Evolutionary conservation across 2,113 vertebrate genomes (phyloP).

Genomic region (Origma solitaria): DNA sequence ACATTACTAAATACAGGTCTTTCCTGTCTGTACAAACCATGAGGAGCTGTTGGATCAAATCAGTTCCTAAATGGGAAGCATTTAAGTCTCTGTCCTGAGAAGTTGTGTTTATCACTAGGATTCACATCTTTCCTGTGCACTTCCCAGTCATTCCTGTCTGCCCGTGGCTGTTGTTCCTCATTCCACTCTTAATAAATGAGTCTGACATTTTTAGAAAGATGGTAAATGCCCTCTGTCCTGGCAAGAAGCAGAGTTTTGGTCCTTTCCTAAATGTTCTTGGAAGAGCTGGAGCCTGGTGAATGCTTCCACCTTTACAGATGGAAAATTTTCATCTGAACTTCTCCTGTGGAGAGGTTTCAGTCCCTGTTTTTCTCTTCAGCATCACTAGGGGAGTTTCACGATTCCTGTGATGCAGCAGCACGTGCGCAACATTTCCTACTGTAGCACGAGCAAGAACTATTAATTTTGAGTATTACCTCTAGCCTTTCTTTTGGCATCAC

Average conservation of each 20-base stretch:
- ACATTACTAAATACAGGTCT: not conserved
- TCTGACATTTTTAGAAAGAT: not conserved
- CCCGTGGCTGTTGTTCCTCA: not conserved
- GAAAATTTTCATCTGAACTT: not conserved
- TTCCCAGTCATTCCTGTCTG: not conserved
- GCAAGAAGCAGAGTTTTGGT: not conserved
- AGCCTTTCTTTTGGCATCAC: not conserved
- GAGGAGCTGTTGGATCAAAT: not conserved
- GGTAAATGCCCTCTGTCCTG: not conserved
- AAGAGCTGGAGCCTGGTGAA: not conserved
- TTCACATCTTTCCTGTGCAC: not conserved
- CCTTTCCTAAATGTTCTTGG: not conserved
- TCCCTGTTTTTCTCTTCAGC: not conserved
- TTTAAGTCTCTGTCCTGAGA: not conserved
- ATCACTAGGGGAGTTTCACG: not conserved
- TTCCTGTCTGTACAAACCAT: not conserved
- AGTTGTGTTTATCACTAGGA: not conserved
- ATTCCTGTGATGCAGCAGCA: not conserved
- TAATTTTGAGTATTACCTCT: not conserved
- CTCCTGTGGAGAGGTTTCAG: not conserved
- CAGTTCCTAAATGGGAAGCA: not conserved
- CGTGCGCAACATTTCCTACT: fast-evolving
- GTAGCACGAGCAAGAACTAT: not conserved
- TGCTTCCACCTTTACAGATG: not conserved
- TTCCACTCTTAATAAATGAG: not conserved